Evolutionary conservation across 1,140 invertebrate species (phyloP).

Genomic region (Phymorhynchus buccinoides): DNA sequence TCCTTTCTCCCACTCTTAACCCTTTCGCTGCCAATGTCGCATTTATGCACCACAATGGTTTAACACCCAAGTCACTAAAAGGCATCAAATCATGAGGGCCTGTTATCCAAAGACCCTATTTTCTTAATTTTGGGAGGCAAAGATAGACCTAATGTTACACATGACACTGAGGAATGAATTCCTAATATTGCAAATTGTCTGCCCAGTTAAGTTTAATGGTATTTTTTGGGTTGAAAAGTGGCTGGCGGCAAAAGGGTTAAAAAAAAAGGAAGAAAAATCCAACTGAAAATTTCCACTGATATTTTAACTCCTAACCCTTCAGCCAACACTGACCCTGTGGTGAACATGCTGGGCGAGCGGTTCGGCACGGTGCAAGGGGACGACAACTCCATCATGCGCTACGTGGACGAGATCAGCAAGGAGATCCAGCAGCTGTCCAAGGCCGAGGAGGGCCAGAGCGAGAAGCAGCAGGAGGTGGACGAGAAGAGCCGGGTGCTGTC

Average conservation of each 20-base stretch:
- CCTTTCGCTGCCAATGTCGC: too few relatives aligned
- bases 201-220: too few relatives aligned
- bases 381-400: constrained; percentile 68
- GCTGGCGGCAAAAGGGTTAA: too few relatives aligned
- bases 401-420: constrained; percentile 69
- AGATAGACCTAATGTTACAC: too few relatives aligned
- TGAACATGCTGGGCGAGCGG: constrained; percentile 70
- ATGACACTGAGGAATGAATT: background rate
- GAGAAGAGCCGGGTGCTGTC: constrained; percentile 68
- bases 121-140: too few relatives aligned
- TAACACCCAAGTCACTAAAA: too few relatives aligned
- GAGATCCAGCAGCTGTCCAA: constrained; percentile 61
- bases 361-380: constrained; percentile 69
- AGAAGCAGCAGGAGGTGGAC: constrained; percentile 57
- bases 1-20: too few relatives aligned
- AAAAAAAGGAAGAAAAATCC: background rate
- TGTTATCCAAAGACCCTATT: too few relatives aligned
- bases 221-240: too few relatives aligned
- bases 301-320: constrained; percentile 9
- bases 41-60: too few relatives aligned
- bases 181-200: too few relatives aligned
- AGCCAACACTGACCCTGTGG: constrained; percentile 71
- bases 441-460: constrained; percentile 44
- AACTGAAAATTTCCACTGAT: background rate
- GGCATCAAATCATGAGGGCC: too few relatives aligned